Evolutionary conservation across 2,888 invertebrate species (phyloP).

Genomic region (Protodeltote pygarga): DNA sequence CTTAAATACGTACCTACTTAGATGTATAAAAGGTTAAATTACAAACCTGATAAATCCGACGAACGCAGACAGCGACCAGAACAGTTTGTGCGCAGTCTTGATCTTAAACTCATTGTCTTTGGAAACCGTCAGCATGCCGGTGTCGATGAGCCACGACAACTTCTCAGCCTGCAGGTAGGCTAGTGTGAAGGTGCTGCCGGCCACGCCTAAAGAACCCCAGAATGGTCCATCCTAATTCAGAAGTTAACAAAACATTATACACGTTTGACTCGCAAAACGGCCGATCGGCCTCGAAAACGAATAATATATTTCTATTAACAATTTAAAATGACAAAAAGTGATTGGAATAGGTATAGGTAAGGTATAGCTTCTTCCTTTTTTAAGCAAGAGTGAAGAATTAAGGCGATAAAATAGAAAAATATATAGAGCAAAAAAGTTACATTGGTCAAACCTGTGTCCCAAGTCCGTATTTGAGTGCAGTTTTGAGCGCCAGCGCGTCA

Average conservation of each 20-base stretch:
- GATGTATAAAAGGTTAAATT: background rate
- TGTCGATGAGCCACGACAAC: conserved; percentile 92
- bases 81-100: conserved; percentile 90
- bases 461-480: conserved; percentile 90
- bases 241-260: background rate
- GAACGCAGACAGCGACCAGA: conserved; percentile 92
- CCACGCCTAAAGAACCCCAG: conserved; percentile 88
- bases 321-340: too few species aligned
- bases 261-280: too few species aligned
- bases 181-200: conserved; percentile 90
- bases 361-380: too few species aligned
- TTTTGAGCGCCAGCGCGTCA: conserved; percentile 92
- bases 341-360: too few species aligned
- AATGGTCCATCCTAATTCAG: conserved; percentile 68
- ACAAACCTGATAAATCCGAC: conserved; percentile 90
- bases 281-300: too few species aligned
- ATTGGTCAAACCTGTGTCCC: conserved; percentile 85
- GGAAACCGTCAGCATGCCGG: conserved; percentile 87
- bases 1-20: too few species aligned
- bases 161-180: conserved; percentile 94
- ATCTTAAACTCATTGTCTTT: conserved; percentile 86
- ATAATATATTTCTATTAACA: too few species aligned
- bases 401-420: too few species aligned
- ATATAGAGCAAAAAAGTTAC: too few species aligned
- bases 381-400: too few species aligned